Base-by-base conservation (phyloP, 2,888 invertebrate genomes). In the Hypercompe scribonia region DNA sequence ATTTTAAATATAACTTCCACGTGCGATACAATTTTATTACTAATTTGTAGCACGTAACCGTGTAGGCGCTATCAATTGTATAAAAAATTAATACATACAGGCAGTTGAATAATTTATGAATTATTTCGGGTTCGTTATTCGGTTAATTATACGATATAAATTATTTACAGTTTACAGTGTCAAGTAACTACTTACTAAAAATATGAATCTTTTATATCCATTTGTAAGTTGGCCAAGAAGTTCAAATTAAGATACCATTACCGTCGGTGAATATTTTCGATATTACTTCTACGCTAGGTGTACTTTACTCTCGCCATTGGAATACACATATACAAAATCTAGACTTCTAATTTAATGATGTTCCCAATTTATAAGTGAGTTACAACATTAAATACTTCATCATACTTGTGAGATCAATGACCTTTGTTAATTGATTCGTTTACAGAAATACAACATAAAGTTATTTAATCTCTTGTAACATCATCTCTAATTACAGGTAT, bases 11-110 rank as follows among this genome's bases (percentile, higher is more conserved):
- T 15, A 50, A 33, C 18, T 54, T 33, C 58, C 84, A 86, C 85
- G 83, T 84, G 81, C 78, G 76, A 33, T 33, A 63, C 46, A 81
- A 79, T 78, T 78, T 78, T 72, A 68, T 80, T 68, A 68, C 34
- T 54, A 54, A 86, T 83, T 83, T 75, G 39, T 68, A 69, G 34
- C 87, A 86, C 87, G 87, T 78, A 68, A 68, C n/a, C 72, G 76
- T 80, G 76, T 73, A 70, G 78, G 77, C 80, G 79, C 81, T 84
- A 87, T 83, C 82, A 85, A 81, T 79, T 81, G 74, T 81, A 78
- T 82, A 83, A 81, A 83, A 80, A 86, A 81, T 81, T 72, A 58
- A 67, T 65, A 65, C 78, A 81, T 75, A 76, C 73, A 75, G 75
- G 73, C 75, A 61, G 73, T 71, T 79, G 78, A 82, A 83, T 82